Evolutionary conservation across 2,888 invertebrate species (phyloP), one percentile per base, ranked within the genome.

Genomic region (Boloria selene): DNA sequence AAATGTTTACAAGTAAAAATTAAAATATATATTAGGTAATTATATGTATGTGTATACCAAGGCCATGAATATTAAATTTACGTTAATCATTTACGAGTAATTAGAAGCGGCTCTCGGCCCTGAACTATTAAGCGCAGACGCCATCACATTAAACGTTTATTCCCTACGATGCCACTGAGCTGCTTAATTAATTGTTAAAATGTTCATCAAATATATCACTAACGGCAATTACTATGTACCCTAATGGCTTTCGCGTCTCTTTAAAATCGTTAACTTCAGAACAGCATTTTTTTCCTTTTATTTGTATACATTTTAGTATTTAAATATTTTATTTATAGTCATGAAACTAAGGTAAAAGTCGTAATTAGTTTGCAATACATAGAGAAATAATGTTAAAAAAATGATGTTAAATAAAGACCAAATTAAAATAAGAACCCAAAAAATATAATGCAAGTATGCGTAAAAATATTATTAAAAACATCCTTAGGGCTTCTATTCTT

Each of bases 111-210:
- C 76, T 64, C 60, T 76, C 78, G 77, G 77, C 78, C 78, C 76
- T 75, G 76, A 83, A 83, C 87, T 81, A 86, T 88, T 85, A 88
- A 86, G 79, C 77, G 81, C 88, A 88, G 87, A 80, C 84, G 80
- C 79, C 79, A 79, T 82, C 82, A 79, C 83, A 64, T 54, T 60
- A 53, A 66, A 66, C 61, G 80, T 82, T 84, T 82, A 84, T 84
- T 81, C 80, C 76, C 80, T 79, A 77, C 79, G 71, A 82, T 77
- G 76, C 77, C 77, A 76, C 77, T 73, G 74, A 81, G 75, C 74
- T 77, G 80, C 81, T 83, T 81, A 81, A 84, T 85, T 82, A 72
- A 74, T 73, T 74, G 71, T 74, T 71, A 70, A 73, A 71, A 70
- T 68, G 60, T 70, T 70, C 53, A 68, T 67, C 61, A 66, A 67